These are phyloP conservation scores for Percopsis transmontana DNA, from an alignment of 2,113 vertebrate genomes.

Conservation along the genomic window DNA sequence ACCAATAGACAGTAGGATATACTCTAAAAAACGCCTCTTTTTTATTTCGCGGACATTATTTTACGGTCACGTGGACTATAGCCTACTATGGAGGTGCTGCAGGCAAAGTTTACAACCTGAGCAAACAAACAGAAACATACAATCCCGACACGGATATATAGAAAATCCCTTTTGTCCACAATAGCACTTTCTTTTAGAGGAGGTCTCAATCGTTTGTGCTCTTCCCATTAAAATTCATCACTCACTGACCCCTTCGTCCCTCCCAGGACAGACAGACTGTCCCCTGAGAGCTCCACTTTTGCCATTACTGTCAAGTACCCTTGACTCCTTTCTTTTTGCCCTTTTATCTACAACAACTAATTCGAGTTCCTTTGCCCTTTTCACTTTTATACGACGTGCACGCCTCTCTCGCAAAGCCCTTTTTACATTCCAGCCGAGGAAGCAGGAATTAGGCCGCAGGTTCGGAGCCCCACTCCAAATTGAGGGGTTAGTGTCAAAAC, in stretches of 20 bases:
- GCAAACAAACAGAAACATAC: constrained; percentile 51
- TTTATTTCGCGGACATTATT: constrained; percentile 18
- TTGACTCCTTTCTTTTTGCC: constrained; percentile 99
- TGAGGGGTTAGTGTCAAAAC: constrained; percentile 94
- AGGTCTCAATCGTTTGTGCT: constrained; percentile 75
- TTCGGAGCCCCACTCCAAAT: constrained; percentile 82
- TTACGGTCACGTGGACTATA: constrained; percentile 18
- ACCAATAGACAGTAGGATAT: not conserved
- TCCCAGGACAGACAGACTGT: constrained; percentile 77
- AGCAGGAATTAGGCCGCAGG: constrained; percentile 36
- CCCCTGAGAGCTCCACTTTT: constrained; percentile 91
- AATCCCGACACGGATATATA: constrained; percentile 48
- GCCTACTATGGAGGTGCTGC: constrained; percentile 18
- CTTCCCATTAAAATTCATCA: constrained; percentile 94
- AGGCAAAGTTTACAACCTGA: constrained; percentile 17
- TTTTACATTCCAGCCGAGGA: constrained; percentile 58
- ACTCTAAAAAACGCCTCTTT: not conserved
- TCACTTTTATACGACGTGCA: constrained; percentile 91
- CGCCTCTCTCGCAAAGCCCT: constrained; percentile 82
- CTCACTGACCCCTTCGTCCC: constrained; percentile 59
- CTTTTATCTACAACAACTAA: constrained; percentile 99
- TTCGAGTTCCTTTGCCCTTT: constrained; percentile 99
- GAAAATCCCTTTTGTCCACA: constrained; percentile 80
- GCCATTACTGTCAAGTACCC: constrained; percentile 99
- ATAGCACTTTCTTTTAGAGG: constrained; percentile 64